These are phyloP conservation scores for Girardia tigrina DNA, from an alignment of 2,888 invertebrate species.

Conservation along the genomic window DNA sequence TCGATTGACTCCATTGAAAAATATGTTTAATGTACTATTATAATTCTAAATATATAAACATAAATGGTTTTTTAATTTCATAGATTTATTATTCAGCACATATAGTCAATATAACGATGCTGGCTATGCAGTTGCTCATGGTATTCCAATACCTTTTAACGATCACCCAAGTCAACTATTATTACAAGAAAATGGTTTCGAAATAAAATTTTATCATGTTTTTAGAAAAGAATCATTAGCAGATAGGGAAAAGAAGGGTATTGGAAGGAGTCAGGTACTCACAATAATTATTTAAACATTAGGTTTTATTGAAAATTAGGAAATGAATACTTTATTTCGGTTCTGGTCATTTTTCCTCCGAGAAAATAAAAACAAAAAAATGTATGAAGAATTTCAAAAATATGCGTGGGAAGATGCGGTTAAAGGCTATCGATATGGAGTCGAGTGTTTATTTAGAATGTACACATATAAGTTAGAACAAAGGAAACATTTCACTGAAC, in stretches of 20 bases:
- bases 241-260: constrained; percentile 28
- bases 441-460: constrained; percentile 72
- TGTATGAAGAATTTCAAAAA: constrained; percentile 87
- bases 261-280: not conserved
- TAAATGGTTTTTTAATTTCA: no score
- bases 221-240: constrained; percentile 20
- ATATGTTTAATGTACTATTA: no score
- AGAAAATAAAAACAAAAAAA: constrained; percentile 89
- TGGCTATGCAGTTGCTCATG: not conserved
- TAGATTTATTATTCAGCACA: not conserved
- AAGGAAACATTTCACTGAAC: constrained; percentile 73
- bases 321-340: constrained; percentile 96
- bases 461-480: constrained; percentile 86
- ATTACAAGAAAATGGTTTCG: constrained; percentile 32
- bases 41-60: no score
- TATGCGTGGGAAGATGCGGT: constrained; percentile 83
- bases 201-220: constrained; percentile 1
- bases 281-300: no score
- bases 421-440: constrained; percentile 66
- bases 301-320: no score
- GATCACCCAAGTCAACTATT: constrained; percentile 28
- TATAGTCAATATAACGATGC: constrained; percentile 14
- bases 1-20: no score
- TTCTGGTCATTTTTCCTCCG: constrained; percentile 99
- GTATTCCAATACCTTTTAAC: constrained; percentile 40